These are phyloP conservation scores for Ceramica pisi DNA, from an alignment of 2,888 invertebrate species.

Conservation along the genomic window DNA sequence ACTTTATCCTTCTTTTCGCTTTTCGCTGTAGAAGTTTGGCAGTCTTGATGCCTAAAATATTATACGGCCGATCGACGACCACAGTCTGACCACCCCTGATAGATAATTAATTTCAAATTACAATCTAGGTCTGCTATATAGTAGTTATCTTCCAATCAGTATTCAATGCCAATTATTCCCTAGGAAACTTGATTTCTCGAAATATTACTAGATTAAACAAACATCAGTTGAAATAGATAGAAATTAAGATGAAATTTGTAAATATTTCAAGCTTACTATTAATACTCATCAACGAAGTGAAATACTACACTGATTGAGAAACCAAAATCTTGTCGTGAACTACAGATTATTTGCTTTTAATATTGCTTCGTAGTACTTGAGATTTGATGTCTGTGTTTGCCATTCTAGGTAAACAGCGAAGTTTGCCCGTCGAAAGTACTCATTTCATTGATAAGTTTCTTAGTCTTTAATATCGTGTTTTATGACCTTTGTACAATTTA, in stretches of 20 bases:
- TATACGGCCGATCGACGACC: too few species aligned
- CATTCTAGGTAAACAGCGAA: slow-evolving; percentile 19
- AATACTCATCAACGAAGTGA: slow-evolving; percentile 35
- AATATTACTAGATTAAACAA: slow-evolving; percentile 19
- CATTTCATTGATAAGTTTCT: slow-evolving; percentile 5
- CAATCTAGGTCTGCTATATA: neutral
- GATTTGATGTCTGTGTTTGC: slow-evolving; percentile 27
- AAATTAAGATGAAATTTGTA: slow-evolving; percentile 9
- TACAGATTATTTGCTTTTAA: slow-evolving; percentile 49
- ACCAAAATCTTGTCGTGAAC: slow-evolving; percentile 13
- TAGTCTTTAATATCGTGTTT: neutral
- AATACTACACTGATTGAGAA: slow-evolving; percentile 36
- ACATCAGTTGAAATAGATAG: slow-evolving; percentile 17
- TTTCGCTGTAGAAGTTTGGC: too few species aligned
- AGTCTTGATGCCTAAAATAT: too few species aligned
- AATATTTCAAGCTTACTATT: slow-evolving; percentile 23
- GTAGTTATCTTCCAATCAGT: slow-evolving; percentile 8
- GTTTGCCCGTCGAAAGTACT: slow-evolving; percentile 16
- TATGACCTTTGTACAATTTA: neutral
- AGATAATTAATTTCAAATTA: slow-evolving; percentile 20
- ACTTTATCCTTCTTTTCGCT: too few species aligned
- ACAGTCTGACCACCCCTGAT: too few species aligned
- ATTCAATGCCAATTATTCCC: neutral
- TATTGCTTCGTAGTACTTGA: slow-evolving; percentile 36
- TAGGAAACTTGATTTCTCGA: neutral